Evolutionary conservation across 2,797 vertebrate species (phyloP).

Genomic region (Platyrinchus mystaceus): DNA sequence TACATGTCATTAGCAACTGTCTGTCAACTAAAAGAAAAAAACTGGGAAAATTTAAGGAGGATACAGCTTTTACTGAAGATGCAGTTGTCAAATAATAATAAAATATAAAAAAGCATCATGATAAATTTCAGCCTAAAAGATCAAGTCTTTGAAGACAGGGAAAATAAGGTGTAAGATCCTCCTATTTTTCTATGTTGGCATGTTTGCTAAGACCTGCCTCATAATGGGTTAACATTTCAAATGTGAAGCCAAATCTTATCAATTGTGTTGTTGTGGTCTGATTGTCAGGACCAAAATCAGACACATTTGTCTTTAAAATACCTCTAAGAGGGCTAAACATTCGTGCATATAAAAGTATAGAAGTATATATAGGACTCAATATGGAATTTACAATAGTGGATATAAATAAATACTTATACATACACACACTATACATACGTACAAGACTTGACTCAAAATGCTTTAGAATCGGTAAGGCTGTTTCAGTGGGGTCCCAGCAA

Average conservation of each 20-base stretch:
- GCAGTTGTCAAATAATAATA: background rate
- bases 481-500: background rate
- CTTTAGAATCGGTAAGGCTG: background rate
- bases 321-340: background rate
- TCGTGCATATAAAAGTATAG: background rate
- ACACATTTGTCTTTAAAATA: background rate
- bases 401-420: background rate
- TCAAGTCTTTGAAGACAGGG: background rate
- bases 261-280: background rate
- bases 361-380: background rate
- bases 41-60: conserved; percentile 1
- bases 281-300: background rate
- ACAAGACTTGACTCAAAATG: background rate
- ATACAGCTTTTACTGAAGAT: background rate
- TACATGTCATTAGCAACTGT: conserved; percentile 55
- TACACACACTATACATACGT: no score
- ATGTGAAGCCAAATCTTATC: background rate
- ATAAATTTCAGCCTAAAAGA: background rate
- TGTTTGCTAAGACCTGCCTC: background rate
- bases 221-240: background rate
- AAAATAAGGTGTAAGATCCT: background rate
- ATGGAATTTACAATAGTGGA: background rate
- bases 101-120: background rate
- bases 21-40: conserved; percentile 28
- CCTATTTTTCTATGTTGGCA: background rate